Evolutionary conservation across 2,888 invertebrate species (phyloP).

Genomic region (Tenodera sinensis): DNA sequence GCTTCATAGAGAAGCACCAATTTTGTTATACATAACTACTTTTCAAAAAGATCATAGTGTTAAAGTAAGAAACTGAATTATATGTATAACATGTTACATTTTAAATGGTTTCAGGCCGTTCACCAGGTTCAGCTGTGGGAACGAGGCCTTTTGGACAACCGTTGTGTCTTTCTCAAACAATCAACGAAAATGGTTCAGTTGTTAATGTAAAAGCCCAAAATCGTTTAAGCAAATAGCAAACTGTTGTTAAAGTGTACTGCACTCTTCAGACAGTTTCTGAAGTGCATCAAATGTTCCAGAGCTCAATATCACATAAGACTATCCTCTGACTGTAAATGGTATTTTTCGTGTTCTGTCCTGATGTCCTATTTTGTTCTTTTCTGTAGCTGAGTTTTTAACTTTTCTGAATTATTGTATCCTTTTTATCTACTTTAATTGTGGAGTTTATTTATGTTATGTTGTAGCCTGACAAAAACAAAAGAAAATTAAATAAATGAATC

Average conservation of each 20-base stretch:
- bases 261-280: background rate
- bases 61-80: background rate
- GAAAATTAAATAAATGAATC: background rate
- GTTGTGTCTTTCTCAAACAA: conserved; percentile 54
- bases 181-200: conserved; percentile 38
- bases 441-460: conserved; percentile 9
- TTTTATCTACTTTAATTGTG: background rate
- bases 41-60: background rate
- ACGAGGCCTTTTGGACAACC: conserved; percentile 77
- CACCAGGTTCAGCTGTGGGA: conserved; percentile 51
- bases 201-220: conserved; percentile 20
- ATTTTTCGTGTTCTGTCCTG: background rate
- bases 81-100: background rate
- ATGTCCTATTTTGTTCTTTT: background rate
- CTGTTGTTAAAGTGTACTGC: background rate
- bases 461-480: background rate
- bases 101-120: conserved; percentile 26
- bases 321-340: background rate
- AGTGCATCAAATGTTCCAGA: background rate
- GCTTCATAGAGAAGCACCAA: background rate
- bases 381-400: background rate
- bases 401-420: background rate
- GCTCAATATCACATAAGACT: background rate
- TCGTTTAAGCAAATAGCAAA: conserved; percentile 24
- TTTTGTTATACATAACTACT: background rate